These are phyloP conservation scores for Rhimphoctona megacephalus DNA, from an alignment of 2,888 invertebrate genomes.

Conservation along the genomic window DNA sequence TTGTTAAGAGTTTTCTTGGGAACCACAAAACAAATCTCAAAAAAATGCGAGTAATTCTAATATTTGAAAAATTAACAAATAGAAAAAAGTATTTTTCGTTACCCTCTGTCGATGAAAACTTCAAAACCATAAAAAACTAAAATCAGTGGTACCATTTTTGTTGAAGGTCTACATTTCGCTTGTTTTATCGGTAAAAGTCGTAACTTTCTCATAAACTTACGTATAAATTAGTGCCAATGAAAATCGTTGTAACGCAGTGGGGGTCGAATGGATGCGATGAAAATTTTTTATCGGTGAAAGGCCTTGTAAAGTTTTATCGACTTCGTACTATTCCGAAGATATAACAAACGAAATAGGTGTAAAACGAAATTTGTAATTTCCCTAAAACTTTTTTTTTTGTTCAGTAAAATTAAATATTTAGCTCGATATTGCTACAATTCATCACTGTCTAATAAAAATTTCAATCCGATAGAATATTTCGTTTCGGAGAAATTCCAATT, in stretches of 20 bases:
- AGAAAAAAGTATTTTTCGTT: not conserved
- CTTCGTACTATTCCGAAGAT: not conserved
- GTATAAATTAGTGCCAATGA: not conserved
- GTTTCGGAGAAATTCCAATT: constrained; percentile 7
- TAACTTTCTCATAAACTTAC: not conserved
- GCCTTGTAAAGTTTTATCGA: constrained; percentile 5
- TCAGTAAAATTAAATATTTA: not conserved
- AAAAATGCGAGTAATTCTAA: not conserved
- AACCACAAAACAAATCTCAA: not conserved
- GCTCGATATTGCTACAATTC: not conserved
- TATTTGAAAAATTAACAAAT: not conserved
- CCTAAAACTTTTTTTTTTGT: not conserved
- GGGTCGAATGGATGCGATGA: not conserved
- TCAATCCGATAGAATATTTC: not conserved
- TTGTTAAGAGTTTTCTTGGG: not conserved
- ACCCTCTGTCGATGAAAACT: not conserved
- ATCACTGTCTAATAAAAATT: not conserved
- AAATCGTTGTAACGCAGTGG: not conserved
- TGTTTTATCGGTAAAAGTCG: not conserved
- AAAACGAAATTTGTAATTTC: not conserved
- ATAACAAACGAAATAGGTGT: not conserved
- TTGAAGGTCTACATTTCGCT: not conserved
- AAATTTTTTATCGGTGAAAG: not conserved
- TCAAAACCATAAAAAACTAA: not conserved
- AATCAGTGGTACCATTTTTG: not conserved